Evolutionary conservation across 2,113 vertebrate genomes (phyloP), one percentile per base, ranked within the genome.

Genomic region (Misgurnus anguillicaudatus): DNA sequence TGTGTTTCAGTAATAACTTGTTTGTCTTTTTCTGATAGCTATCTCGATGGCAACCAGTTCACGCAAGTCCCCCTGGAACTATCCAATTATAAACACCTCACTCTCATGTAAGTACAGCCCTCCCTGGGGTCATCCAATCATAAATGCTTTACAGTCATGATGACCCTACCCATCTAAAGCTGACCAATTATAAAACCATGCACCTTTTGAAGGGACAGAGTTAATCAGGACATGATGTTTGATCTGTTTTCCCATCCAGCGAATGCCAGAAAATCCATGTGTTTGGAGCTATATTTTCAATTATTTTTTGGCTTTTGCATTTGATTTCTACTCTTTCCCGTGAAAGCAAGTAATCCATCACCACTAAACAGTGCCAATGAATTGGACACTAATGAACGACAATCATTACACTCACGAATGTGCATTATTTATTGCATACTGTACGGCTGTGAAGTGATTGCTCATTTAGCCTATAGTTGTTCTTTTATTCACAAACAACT

Each of bases 21-120:
- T 82, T 78, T 87, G 79, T 82, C 31, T 80, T 53, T 82, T 48
- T 80, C 55, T 81, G n/a, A 82, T 74, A 99, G 97, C 70, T 99
- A 99, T 91, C 92, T 99, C 90, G 97, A 99, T 91, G 97, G 97
- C 86, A 99, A 98, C 89, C 96, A 97, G 69, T 98, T 99, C 89
- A 97, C 94, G 3, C 93, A 98, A 87, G 94, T 98, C 88, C 97
- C 98, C 17, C 94, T 94, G 90, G 98, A 98, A 82, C 96, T 99
- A 86, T 97, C 95, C 73, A 94, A 96, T 91, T 99, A 95, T 90
- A 98, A 96, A 88, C 95, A 98, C 86, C 92, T 99, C 89, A 96
- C 95, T 38, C 95, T 99, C 70, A 99, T 99, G 98, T 99, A 91
- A 94, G 98, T 98, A 68, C 57, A 81, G 53, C 64, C 73, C 79